Conservation (phyloP, 2,113 vertebrate species). For the Dromas ardeola region DNA sequence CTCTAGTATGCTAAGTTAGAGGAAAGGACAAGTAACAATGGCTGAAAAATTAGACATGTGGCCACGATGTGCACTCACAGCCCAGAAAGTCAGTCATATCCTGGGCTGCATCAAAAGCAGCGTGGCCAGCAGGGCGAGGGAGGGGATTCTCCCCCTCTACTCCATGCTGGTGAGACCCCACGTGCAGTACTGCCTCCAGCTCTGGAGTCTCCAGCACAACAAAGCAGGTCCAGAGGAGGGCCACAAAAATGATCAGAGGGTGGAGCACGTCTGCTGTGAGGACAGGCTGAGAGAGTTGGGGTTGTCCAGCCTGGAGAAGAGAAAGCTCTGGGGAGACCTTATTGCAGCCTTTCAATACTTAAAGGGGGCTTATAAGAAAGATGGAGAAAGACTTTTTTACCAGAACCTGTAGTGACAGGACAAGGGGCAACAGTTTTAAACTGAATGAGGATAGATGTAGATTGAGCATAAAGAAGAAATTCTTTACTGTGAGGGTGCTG, state of each 20-base stretch:
- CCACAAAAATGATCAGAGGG: neutral
- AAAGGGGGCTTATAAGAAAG: neutral
- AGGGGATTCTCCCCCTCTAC: neutral
- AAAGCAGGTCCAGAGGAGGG: neutral
- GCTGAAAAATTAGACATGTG: neutral
- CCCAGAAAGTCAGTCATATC: neutral
- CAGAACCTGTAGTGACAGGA: neutral
- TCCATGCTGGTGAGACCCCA: neutral
- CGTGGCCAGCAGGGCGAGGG: fast-evolving
- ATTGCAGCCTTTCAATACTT: neutral
- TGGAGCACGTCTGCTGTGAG: neutral
- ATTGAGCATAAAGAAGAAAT: neutral
- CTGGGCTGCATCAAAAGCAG: neutral
- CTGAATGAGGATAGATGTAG: neutral
- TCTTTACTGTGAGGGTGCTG: neutral
- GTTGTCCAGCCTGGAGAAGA: neutral
- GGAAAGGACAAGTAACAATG: neutral
- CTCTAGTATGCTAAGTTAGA: neutral
- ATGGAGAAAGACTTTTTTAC: neutral
- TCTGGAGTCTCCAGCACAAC: neutral
- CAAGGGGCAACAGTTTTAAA: neutral
- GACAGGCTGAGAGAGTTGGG: neutral
- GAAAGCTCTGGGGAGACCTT: neutral
- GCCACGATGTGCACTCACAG: fast-evolving
- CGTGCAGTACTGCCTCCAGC: too few species aligned